These are phyloP conservation scores for Knipowitschia caucasica DNA, from an alignment of 2,797 vertebrate species.

Conservation along the genomic window DNA sequence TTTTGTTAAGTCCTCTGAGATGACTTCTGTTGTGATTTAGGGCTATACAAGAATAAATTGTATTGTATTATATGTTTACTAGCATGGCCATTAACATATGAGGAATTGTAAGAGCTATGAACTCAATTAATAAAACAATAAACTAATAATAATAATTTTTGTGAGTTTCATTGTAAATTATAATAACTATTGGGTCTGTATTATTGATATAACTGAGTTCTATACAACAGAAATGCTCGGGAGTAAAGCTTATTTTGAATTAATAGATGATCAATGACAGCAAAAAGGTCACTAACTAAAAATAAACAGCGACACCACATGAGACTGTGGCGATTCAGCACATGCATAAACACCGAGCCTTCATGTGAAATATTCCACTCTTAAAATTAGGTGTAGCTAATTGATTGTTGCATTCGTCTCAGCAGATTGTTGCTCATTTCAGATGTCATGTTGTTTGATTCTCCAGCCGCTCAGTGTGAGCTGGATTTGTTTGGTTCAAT, in stretches of 20 bases:
- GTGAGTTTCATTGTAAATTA: no score
- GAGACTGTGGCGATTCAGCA: background rate
- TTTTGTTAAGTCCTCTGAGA: no score
- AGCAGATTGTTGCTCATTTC: background rate
- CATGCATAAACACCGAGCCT: background rate
- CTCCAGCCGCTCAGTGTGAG: background rate
- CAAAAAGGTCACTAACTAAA: background rate
- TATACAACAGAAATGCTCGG: background rate
- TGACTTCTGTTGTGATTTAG: no score
- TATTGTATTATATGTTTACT: no score
- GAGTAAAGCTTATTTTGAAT: background rate
- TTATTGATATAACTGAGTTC: background rate
- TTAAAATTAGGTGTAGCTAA: background rate
- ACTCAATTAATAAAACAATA: no score
- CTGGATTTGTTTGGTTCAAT: slow-evolving; percentile 5
- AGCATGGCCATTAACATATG: no score
- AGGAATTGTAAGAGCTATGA: no score
- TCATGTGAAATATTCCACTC: background rate
- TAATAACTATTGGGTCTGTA: background rate
- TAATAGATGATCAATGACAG: background rate
- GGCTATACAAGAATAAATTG: no score
- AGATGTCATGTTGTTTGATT: background rate
- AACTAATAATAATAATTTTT: no score
- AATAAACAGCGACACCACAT: background rate
- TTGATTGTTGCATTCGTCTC: no score